A percentile compares a stretch with the other conserved stretches of the same genome.
Conservation (phyloP, 2,113 vertebrate genomes). For the Regulus satrapa region DNA sequence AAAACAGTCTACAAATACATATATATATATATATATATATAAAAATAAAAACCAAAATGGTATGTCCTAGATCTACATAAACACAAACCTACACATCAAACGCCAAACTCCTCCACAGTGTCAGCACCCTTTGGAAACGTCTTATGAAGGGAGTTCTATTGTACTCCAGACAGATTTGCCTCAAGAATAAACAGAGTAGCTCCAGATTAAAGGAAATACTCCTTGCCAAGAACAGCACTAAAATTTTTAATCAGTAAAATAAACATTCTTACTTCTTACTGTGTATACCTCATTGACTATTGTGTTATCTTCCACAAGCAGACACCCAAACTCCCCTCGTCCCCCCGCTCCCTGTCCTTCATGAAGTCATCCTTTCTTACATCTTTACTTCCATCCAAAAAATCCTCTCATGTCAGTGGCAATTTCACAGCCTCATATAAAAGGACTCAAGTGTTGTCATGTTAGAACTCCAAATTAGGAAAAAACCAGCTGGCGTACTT, state of each 20-base stretch:
- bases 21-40: neutral
- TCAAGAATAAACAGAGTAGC: conserved; percentile 54
- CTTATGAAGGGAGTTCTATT: conserved; percentile 33
- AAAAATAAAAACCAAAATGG: neutral
- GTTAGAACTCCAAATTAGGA: neutral
- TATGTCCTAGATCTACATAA: neutral
- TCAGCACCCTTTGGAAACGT: conserved; percentile 22
- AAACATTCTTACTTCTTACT: conserved; percentile 54
- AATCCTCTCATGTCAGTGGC: neutral
- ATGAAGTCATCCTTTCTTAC: conserved; percentile 25
- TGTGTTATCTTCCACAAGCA: conserved; percentile 16
- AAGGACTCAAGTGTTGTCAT: neutral
- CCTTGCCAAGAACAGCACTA: conserved; percentile 57
- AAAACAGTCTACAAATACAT: neutral
- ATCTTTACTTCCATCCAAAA: neutral
- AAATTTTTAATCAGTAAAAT: conserved; percentile 59
- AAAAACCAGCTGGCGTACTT: neutral
- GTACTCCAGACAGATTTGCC: conserved; percentile 42
- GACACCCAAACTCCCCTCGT: neutral
- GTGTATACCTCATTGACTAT: conserved; percentile 34
- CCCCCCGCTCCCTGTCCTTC: neutral
- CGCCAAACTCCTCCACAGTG: neutral
- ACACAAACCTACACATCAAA: conserved; percentile 39
- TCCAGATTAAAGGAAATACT: conserved; percentile 57
- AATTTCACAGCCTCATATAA: neutral